Base-by-base conservation (phyloP, 2,888 invertebrate species). In the Ectropis crepuscularia region DNA sequence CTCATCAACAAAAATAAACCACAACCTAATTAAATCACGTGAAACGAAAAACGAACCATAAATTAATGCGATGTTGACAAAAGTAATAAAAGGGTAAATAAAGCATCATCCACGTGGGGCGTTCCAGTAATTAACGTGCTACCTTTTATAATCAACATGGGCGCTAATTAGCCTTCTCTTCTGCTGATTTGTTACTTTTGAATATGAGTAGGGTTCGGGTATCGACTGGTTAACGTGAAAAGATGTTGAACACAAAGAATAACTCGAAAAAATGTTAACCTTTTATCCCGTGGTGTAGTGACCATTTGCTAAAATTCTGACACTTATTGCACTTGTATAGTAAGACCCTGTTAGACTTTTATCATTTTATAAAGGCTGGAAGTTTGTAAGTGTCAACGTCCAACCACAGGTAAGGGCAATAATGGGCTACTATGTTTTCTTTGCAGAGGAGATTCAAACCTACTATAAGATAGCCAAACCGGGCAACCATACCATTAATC, bases 101-200 rank as follows among this genome's bases (percentile, higher is more conserved):
- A 62, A 62, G 57, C 61, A 57, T 62, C 62, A 63, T 57, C 67
- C 77, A 75, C 72, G 72, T 43, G 59, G 62, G 74, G 70, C 67
- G 50, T 53, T 38, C 4, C 47, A 43, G 61, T 79, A 80, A 81
- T 83, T 82, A 83, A 80, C 79, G 77, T 74, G 72, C 74, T 79
- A 74, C 81, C 76, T 82, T 82, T 82, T 47, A 46, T 82, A 79
- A 79, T 78, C 78, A 78, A 76, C 70, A 75, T 53, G 59, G 63
- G 53, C 57, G 57, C 43, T 58, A 41, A 58, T 68, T 53, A 67
- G 65, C 69, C 54, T 60, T 38, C 58, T 58, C 43, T 41, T 42
- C 43, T 49, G 58, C 58, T 46, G 53, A 74, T 55, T 66, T 63
- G 65, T 64, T 67, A 54, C 59, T 43, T 58, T 50, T 12, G 41